These are phyloP conservation scores for Emberiza fucata DNA, from an alignment of 2,113 vertebrate species.

Conservation along the genomic window DNA sequence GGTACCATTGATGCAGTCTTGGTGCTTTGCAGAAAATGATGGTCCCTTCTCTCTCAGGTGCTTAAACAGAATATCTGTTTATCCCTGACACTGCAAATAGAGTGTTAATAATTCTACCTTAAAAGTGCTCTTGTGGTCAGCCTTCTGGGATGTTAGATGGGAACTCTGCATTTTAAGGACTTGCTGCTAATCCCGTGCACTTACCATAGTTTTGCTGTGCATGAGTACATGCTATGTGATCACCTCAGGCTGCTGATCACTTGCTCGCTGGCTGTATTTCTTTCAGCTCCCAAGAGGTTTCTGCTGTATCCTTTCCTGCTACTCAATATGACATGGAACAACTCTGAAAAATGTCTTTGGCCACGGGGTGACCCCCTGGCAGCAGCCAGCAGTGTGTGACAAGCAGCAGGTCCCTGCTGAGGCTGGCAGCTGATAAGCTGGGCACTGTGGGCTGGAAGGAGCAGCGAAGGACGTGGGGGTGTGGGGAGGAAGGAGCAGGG, in stretches of 20 bases:
- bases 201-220: background rate
- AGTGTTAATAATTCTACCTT: background rate
- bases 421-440: slow-evolving; percentile 36
- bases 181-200: background rate
- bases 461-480: background rate
- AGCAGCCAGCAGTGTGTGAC: background rate
- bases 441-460: background rate
- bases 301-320: background rate
- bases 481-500: background rate
- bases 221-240: background rate
- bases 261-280: background rate
- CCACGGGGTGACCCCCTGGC: background rate
- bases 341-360: background rate
- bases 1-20: background rate
- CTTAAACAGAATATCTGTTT: background rate
- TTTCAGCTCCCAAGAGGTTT: background rate
- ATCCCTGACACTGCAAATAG: background rate
- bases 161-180: background rate
- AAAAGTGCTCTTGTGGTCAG: background rate
- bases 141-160: background rate
- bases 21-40: background rate
- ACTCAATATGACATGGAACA: background rate
- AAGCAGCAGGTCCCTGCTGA: background rate
- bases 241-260: background rate
- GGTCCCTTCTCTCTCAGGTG: background rate